Evolutionary conservation across 2,888 invertebrate species (phyloP).

Genomic region (Incurvaria masculella): DNA sequence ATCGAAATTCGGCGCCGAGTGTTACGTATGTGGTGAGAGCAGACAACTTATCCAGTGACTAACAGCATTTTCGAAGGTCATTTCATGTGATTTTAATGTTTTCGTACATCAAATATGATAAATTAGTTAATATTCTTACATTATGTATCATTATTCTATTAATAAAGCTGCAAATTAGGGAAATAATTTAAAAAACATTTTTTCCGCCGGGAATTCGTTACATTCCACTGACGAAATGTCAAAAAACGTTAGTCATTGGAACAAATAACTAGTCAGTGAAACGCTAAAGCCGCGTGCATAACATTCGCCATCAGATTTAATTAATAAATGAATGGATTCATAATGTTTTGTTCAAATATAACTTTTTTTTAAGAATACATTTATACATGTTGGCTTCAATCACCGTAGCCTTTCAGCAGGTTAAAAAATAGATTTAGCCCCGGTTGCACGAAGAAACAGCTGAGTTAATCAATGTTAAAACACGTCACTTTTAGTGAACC

Average conservation of each 20-base stretch:
- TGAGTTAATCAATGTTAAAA: too few species aligned
- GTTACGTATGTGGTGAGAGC: too few species aligned
- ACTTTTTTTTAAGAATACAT: too few species aligned
- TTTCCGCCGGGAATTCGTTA: not conserved
- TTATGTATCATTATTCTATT: not conserved
- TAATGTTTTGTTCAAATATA: too few species aligned
- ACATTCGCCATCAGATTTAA: not conserved
- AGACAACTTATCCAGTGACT: too few species aligned
- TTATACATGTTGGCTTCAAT: too few species aligned
- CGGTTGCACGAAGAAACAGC: too few species aligned
- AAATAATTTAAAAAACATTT: slow-evolving; percentile 1
- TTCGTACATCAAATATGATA: not conserved
- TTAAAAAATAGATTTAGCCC: too few species aligned
- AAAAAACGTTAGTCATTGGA: slow-evolving; percentile 6
- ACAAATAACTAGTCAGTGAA: not conserved
- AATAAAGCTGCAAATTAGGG: not conserved
- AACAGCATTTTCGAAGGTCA: slow-evolving; percentile 3
- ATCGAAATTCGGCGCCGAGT: too few species aligned
- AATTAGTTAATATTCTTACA: not conserved
- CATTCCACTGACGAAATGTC: slow-evolving; percentile 4
- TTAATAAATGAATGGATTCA: too few species aligned
- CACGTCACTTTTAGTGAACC: too few species aligned
- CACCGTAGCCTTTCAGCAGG: too few species aligned
- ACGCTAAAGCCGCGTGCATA: not conserved
- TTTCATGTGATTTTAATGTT: not conserved